phyloP scores from a whole-genome alignment of 2,113 vertebrate genomes.

The Melierax canorus region DNA sequence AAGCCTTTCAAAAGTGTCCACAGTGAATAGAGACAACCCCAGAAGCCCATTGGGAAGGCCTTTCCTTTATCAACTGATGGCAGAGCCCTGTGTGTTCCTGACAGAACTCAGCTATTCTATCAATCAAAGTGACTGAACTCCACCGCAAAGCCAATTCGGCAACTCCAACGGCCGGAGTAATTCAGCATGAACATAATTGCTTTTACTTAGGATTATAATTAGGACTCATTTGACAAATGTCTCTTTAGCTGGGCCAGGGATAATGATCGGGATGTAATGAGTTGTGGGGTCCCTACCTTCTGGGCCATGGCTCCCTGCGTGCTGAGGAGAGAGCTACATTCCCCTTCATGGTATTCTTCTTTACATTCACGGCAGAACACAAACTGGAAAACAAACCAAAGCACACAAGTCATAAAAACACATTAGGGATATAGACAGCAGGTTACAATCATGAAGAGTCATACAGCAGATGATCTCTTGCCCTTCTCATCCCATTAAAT shows the following conservation, averaged over 20 bases:
- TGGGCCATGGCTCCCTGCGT: slow-evolving; percentile 18
- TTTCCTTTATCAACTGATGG: neutral
- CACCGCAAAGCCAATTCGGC: neutral
- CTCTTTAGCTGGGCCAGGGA: neutral
- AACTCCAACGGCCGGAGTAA: neutral
- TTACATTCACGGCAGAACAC: slow-evolving; percentile 87
- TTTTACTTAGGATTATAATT: slow-evolving; percentile 30
- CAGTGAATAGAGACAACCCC: neutral
- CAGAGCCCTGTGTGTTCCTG: neutral
- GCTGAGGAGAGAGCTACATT: slow-evolving; percentile 37
- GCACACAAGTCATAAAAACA: neutral
- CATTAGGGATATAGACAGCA: neutral
- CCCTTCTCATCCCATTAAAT: slow-evolving; percentile 25
- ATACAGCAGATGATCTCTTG: slow-evolving; percentile 14
- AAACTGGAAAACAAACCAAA: slow-evolving; percentile 66
- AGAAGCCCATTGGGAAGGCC: neutral
- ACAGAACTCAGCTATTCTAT: neutral
- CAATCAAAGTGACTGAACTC: slow-evolving; percentile 17
- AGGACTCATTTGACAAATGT: neutral
- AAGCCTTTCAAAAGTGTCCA: neutral
- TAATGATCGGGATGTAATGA: neutral
- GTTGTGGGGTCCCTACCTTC: slow-evolving; percentile 41
- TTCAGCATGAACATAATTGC: neutral
- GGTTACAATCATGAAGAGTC: neutral
- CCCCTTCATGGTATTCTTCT: slow-evolving; percentile 79